Percentiles rank a stretch among this genome's conserved stretches.
phyloP scores from a whole-genome alignment of 2,113 vertebrate genomes.

The Coturnix japonica region DNA sequence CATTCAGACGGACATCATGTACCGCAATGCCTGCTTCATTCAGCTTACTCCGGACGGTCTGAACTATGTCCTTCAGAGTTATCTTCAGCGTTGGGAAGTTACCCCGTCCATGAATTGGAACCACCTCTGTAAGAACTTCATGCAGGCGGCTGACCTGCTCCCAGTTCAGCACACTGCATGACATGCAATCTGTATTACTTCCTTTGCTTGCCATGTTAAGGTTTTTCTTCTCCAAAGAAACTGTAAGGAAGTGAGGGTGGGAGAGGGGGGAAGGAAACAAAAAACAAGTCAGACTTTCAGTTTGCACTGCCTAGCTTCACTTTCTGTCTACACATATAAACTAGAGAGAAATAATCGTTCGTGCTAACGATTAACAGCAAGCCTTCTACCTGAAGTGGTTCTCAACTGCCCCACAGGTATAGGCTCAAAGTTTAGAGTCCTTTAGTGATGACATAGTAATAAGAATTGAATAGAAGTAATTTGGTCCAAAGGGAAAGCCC shows the following conservation, averaged over 20 bases:
- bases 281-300: background rate
- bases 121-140: constrained; percentile 89
- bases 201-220: constrained; percentile 80
- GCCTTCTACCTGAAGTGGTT: background rate
- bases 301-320: background rate
- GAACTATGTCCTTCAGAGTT: constrained; percentile 92
- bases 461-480: background rate
- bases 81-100: constrained; percentile 96
- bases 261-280: background rate
- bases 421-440: background rate
- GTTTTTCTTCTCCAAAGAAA: constrained; percentile 47
- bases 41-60: constrained; percentile 86
- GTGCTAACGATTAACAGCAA: background rate
- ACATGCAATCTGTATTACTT: constrained; percentile 66
- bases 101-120: constrained; percentile 91
- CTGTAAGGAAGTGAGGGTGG: constrained; percentile 25
- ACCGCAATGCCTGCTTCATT: constrained; percentile 86
- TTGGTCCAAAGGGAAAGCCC: background rate
- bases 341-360: background rate
- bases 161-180: constrained; percentile 90
- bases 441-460: background rate
- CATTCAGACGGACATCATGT: constrained; percentile 92
- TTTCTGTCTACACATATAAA: background rate
- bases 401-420: background rate
- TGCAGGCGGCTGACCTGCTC: constrained; percentile 94